Conservation (phyloP, 2,888 invertebrate genomes). For the Dryadula phaetusa region DNA sequence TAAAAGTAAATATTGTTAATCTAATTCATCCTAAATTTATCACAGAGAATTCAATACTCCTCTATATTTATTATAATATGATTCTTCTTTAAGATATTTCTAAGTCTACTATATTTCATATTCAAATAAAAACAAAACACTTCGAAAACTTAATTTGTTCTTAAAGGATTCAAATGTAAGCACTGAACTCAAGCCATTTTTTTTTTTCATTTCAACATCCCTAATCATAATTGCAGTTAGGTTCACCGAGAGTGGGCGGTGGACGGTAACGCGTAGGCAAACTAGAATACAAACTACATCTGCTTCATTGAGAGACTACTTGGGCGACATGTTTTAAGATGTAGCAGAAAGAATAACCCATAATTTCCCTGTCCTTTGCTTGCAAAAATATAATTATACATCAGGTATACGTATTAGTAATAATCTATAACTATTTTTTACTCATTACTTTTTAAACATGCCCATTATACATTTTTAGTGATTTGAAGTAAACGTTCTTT, state of each 20-base stretch:
- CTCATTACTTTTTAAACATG: neutral
- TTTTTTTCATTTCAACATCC: slow-evolving; percentile 8
- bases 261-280: slow-evolving; percentile 63
- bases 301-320: slow-evolving; percentile 44
- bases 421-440: neutral
- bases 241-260: slow-evolving; percentile 49
- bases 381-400: neutral
- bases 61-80: no score
- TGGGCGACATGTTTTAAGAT: slow-evolving; percentile 36
- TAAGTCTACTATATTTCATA: no score
- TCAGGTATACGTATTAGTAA: no score
- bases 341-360: neutral
- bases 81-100: no score
- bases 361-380: slow-evolving; percentile 18
- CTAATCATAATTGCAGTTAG: slow-evolving; percentile 44
- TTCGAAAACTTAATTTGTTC: no score
- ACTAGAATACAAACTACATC: slow-evolving; percentile 57
- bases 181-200: neutral
- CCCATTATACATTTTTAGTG: neutral
- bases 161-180: neutral
- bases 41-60: no score
- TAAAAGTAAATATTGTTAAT: no score
- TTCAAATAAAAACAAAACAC: no score
- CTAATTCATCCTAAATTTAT: no score
- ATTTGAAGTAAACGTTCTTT: neutral